Base-by-base conservation (phyloP, 37 sponge, comb jelly and placozoan genomes). In the Amphimedon queenslandica region DNA sequence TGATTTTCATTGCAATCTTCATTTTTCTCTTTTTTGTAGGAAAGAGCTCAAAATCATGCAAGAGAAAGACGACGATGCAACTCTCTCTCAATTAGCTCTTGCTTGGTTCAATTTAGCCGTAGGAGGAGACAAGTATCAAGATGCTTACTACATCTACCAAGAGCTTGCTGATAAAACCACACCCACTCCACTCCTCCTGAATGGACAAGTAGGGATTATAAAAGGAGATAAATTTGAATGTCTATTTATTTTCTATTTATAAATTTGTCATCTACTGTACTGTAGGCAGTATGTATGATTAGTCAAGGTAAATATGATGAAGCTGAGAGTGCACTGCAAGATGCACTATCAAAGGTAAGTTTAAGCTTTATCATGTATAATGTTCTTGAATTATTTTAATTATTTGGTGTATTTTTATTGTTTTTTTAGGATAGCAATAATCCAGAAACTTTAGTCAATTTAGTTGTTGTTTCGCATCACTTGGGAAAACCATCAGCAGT, bases 81-180 rank as follows among this genome's bases (percentile, higher is more conserved):
- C 96, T 20, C 82, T 99, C 11, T 90, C 93, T 34, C 99, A 99
- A 64, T 82, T 99, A 1, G 82, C 99, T 2, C 73, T 78, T 40
- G 99, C 99, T 23, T 95, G 96, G 91, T 76, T 92, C 79, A 86
- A 94, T 76, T 55, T 99, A 64, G 84, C 89, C 0, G 87, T 95
- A 40, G 96, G 96, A 1, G 96, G 90, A 23, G 96, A 92, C 63
- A 96, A 92, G 77, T 80, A 80, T 42, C 96, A 93, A 36, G 96
- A 96, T 36, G 93, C 96, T 24, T 95, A 74, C 81, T 99, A 99
- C 73, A 92, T 92, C 30, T 99, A 87, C 82, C 95, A 94, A 71
- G 99, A 99, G 70, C 81, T 95, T 79, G 88, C 86, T 21, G 99
- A 99, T 77, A 95, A 95, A 75, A 87, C 90, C 74, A 84, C 75